Evolutionary conservation across 2,888 invertebrate species (phyloP).

Genomic region (Caradrina kadenii): DNA sequence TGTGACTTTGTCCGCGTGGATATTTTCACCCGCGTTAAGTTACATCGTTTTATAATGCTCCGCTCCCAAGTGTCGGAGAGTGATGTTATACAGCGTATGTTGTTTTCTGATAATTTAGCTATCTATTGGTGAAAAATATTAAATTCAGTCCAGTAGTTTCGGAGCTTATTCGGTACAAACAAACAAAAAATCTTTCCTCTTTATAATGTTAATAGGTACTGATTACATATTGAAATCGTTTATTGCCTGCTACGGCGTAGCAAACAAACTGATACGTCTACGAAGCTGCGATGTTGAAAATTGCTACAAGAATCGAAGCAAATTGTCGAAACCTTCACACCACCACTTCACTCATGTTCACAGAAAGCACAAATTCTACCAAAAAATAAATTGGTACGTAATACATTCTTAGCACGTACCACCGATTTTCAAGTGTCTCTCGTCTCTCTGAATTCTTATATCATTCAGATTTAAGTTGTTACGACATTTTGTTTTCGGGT

Average conservation of each 20-base stretch:
- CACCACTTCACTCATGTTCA: conserved; percentile 30
- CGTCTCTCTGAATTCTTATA: conserved; percentile 75
- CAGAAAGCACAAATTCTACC: conserved; percentile 50
- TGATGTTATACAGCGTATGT: too few relatives aligned
- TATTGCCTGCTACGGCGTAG: conserved; percentile 35
- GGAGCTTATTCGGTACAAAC: too few relatives aligned
- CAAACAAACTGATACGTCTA: conserved; percentile 11
- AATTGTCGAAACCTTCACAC: conserved; percentile 41
- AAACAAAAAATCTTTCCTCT: too few relatives aligned
- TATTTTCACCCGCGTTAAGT: too few relatives aligned
- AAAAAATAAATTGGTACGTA: conserved; percentile 49
- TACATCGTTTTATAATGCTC: too few relatives aligned
- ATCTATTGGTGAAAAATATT: too few relatives aligned
- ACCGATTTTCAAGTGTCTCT: conserved; percentile 81
- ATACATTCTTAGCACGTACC: conserved; percentile 77
- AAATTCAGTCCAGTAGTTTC: too few relatives aligned
- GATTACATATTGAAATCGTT: too few relatives aligned
- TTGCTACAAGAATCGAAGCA: conserved; percentile 47
- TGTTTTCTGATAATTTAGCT: too few relatives aligned
- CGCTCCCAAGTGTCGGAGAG: too few relatives aligned
- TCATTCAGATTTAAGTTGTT: conserved; percentile 69
- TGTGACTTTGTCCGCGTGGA: too few relatives aligned
- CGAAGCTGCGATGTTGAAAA: conserved; percentile 24
- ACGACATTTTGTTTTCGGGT: conserved; percentile 72
- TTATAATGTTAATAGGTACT: too few relatives aligned